Conservation (phyloP, 2,888 invertebrate genomes). For the Philereme transversata region DNA sequence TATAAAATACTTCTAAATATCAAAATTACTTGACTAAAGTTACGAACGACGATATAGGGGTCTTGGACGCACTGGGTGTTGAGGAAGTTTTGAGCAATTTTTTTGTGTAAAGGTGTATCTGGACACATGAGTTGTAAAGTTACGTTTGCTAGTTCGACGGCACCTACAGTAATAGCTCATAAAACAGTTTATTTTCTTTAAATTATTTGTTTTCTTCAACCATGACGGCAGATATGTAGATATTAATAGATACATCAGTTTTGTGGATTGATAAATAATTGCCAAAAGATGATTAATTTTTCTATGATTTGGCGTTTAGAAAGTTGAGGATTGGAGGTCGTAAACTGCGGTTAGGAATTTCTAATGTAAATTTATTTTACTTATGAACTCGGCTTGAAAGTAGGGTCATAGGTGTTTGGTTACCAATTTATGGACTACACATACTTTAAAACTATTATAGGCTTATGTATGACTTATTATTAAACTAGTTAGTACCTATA, state of each 20-base stretch:
- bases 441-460: not conserved
- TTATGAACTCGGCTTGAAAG: constrained; percentile 17
- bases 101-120: not conserved
- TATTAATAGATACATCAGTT: constrained; percentile 31
- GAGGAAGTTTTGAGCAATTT: not conserved
- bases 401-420: constrained; percentile 6
- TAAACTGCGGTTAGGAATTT: constrained; percentile 16
- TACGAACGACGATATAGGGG: no score
- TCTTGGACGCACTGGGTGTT: not conserved
- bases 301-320: constrained; percentile 32
- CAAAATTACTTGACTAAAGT: no score
- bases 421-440: constrained; percentile 2
- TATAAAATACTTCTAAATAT: no score
- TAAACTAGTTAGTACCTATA: no score
- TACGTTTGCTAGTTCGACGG: not conserved
- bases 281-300: constrained; percentile 36
- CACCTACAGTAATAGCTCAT: constrained; percentile 18
- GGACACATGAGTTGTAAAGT: constrained; percentile 33
- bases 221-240: constrained; percentile 19
- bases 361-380: constrained; percentile 19
- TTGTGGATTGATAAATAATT: constrained; percentile 35
- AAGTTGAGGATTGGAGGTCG: constrained; percentile 20
- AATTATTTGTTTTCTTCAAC: constrained; percentile 31
- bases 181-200: constrained; percentile 30
- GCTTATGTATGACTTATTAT: no score